Conservation (phyloP, 2,113 vertebrate genomes). For the Thalassarche chlororhynchos region DNA sequence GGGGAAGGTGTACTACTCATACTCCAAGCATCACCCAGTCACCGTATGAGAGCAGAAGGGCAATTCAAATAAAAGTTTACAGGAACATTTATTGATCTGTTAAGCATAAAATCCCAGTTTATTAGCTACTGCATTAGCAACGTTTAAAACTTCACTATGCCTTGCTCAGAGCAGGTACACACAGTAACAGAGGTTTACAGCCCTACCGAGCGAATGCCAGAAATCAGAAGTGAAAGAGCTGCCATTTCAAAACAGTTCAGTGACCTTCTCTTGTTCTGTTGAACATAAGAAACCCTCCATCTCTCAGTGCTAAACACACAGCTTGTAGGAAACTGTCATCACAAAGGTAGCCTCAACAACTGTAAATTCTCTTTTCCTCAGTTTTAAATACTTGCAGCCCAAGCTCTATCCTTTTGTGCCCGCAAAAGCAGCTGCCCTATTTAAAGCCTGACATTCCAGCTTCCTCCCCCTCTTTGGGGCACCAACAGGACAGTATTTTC, state of each 20-base stretch:
- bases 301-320: background rate
- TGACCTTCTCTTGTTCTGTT: background rate
- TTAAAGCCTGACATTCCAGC: background rate
- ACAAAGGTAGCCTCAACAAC: background rate
- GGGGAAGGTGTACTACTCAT: background rate
- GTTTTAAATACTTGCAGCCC: background rate
- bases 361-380: background rate
- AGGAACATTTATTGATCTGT: background rate
- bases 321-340: background rate
- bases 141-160: background rate
- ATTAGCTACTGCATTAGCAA: background rate
- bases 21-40: background rate
- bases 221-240: background rate
- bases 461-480: background rate
- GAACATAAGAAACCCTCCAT: background rate
- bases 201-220: accelerated
- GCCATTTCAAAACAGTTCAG: background rate
- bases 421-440: background rate
- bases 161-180: background rate
- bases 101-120: background rate
- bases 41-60: background rate
- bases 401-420: background rate
- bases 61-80: background rate
- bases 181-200: background rate
- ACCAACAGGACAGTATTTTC: background rate